These are phyloP conservation scores for Rhinichthys klamathensis DNA, from an alignment of 2,113 vertebrate species.

Conservation along the genomic window DNA sequence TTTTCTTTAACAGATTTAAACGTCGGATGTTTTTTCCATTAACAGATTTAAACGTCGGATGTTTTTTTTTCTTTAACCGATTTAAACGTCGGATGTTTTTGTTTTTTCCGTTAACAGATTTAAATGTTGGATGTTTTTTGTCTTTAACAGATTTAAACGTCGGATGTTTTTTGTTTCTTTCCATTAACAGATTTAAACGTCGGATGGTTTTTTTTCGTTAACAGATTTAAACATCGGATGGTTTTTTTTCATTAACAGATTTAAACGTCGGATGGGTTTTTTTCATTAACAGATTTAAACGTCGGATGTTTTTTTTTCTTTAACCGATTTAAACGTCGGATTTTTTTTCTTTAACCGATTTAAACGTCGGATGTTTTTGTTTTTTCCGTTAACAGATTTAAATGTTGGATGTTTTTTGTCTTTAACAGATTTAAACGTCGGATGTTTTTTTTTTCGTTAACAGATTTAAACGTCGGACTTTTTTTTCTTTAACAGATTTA, in stretches of 20 bases:
- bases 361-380: too few species aligned
- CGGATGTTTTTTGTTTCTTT: background rate
- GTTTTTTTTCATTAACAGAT: background rate
- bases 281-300: too few species aligned
- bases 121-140: background rate
- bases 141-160: background rate
- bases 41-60: background rate
- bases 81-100: background rate
- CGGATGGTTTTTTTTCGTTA: accelerated
- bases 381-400: too few species aligned
- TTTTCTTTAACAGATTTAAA: too few species aligned
- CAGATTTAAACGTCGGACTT: too few species aligned
- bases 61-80: background rate
- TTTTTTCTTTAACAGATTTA: too few species aligned
- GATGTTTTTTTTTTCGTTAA: too few species aligned
- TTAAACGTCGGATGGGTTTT: background rate
- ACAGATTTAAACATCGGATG: background rate
- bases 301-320: too few species aligned
- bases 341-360: too few species aligned
- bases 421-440: too few species aligned
- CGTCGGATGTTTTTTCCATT: background rate
- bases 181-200: background rate
- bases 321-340: too few species aligned
- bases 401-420: too few species aligned
- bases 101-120: background rate